Evolutionary conservation across 2,888 invertebrate species (phyloP), one percentile per base, ranked within the genome.

Genomic region (Panzeria rudis): DNA sequence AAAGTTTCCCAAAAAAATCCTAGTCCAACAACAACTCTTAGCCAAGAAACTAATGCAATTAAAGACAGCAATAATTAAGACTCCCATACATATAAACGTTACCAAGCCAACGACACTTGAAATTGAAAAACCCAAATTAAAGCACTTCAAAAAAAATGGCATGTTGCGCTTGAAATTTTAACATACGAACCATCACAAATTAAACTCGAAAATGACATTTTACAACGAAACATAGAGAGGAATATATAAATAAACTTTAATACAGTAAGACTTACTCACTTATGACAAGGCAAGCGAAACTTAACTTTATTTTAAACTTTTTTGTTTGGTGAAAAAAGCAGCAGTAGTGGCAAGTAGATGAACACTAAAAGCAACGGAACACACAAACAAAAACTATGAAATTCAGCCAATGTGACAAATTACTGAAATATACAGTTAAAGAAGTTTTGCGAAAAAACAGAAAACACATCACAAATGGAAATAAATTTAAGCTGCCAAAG

Each of bases 371-470:
- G 68, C 68, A 77, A 50, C 50, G 47, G 68, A 68, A 32, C 15
- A 44, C 17, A 66, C 50, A 50, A 50, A 20, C 2, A 47, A 35
- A 11, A 32, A 20, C 23, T 54, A 11, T 15, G n/a, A 79, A 86
- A 83, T 44, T 50, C 82, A 73, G 32, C 75, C 76, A 76, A 83
- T 80, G 75, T 83, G 68, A 80, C 79, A 79, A 80, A 86, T 86
- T 86, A 76, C 56, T 71, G 47, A 32, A 68, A 69, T n/a, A 61
- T 80, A 75, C 64, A 76, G 61, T 79, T 71, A 71, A 73, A 59
- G 35, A 32, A 79, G 50, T 59, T 66, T 50, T 35, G 20, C 32
- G 38, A 25, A 15, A 15, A 3, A 13, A 35, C 1, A 69, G 15
- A 9, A 3, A 47, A 25, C 38, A 50, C n/a, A 66, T n/a, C 11